These are phyloP conservation scores for Hypothenemus hampei DNA, from an alignment of 1,140 invertebrate species.

Conservation along the genomic window DNA sequence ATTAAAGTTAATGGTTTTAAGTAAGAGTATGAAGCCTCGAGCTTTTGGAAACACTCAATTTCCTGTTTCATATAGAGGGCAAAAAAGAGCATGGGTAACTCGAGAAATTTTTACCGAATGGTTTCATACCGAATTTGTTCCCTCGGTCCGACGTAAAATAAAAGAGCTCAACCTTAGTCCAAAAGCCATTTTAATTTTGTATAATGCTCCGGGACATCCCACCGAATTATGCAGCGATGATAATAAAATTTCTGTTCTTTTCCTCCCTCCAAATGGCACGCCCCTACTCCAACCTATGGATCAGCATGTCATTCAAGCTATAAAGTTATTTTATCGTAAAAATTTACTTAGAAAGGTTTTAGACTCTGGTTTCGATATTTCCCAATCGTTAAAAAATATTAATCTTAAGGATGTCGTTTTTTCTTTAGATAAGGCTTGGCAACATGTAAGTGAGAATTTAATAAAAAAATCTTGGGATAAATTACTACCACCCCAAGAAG, in stretches of 20 bases:
- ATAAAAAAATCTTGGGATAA: slow-evolving; percentile 9
- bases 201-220: slow-evolving; percentile 40
- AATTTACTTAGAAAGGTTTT: slow-evolving; percentile 1
- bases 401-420: slow-evolving; percentile 10
- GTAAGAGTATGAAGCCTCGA: slow-evolving; percentile 15
- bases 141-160: slow-evolving; percentile 7
- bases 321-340: slow-evolving; percentile 27
- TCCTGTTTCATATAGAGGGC: neutral
- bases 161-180: slow-evolving; percentile 3
- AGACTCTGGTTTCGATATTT: neutral
- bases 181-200: slow-evolving; percentile 36
- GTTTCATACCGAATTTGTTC: slow-evolving; percentile 24
- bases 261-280: slow-evolving; percentile 38
- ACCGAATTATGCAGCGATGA: neutral
- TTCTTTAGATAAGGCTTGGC: slow-evolving; percentile 3
- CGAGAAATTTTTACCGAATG: slow-evolving; percentile 15
- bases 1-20: slow-evolving; percentile 36
- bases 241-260: slow-evolving; percentile 33
- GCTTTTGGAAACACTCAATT: slow-evolving; percentile 13
- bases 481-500: neutral
- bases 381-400: neutral
- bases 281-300: slow-evolving; percentile 41
- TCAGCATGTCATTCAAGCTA: slow-evolving; percentile 39
- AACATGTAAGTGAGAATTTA: neutral
- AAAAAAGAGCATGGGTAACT: slow-evolving; percentile 13